Evolutionary conservation across 2,888 invertebrate species (phyloP), one percentile per base, ranked within the genome.

Genomic region (Trisateles emortualis): DNA sequence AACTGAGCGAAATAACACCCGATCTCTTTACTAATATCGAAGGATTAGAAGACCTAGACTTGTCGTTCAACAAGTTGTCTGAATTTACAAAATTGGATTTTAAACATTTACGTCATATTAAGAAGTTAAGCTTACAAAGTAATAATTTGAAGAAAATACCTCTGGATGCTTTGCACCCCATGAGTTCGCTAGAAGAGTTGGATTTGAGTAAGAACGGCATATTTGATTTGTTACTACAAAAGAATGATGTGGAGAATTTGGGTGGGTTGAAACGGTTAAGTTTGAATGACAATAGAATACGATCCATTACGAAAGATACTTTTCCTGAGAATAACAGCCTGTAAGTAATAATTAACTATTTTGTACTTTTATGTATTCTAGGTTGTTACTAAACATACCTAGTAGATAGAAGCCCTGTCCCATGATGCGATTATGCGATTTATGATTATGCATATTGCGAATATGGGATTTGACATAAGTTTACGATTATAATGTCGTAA

Each of bases 171-270:
- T 57, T 94, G 13, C 75, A 81, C 33, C 83, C 85, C n/a, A 79
- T 93, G 78, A 69, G 69, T 6, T 65, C 81, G 22, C 66, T 94
- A 13, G 87, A 89, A 61, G 86, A 88, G 6, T 58, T 94, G 42
- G 92, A 94, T 77, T 59, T 94, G 44, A 93, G 93, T 62, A 86
- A 92, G 56, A 94, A 94, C 72, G 81, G 78, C 0, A 86, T 93
- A 32, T 81, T 72, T 14, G 87, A 89, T 43, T 55, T 92, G 45
- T 26, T 88, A 17, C 81, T 94, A 10, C 76, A 78, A 45, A 84
- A 78, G 35, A 76, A 72, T n/a, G 81, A 84, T 13, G 78, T 76
- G 14, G 72, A 82, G 1, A 68, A 74, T 13, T 57, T 90, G 56
- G 80, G 64, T 10, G 79, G 83, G 0, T 61, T 94, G 36, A 86